Percentiles rank a stretch among this genome's conserved stretches.
These are phyloP conservation scores for Agrotis puta DNA, from an alignment of 2,888 invertebrate species.

Conservation along the genomic window DNA sequence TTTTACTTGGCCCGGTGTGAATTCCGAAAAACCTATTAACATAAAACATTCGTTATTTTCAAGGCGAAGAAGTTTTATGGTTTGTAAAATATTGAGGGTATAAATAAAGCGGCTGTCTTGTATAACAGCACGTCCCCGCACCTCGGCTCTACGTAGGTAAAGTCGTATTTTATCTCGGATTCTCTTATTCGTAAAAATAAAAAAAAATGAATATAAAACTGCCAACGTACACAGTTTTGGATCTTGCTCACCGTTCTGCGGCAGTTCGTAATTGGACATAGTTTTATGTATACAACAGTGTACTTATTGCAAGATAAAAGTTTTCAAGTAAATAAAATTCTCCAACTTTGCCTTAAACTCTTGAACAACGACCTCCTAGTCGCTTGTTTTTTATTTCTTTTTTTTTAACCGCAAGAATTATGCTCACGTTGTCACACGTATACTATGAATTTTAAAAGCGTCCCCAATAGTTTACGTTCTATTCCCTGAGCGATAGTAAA, in stretches of 20 bases:
- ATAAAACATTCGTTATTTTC: constrained; percentile 88
- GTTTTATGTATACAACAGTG: constrained; percentile 29
- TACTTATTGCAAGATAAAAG: constrained; percentile 28
- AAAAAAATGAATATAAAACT: constrained; percentile 84
- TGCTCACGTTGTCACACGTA: constrained; percentile 31
- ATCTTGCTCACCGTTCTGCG: constrained; percentile 45
- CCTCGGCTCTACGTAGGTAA: constrained; percentile 79
- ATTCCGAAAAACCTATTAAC: constrained; percentile 84
- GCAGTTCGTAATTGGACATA: constrained; percentile 58
- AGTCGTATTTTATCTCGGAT: constrained; percentile 88
- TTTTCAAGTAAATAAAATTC: constrained; percentile 15
- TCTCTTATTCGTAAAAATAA: constrained; percentile 84
- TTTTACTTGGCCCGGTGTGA: constrained; percentile 64
- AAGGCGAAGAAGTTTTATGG: constrained; percentile 88
- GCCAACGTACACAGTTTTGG: constrained; percentile 76
- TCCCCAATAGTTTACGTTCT: constrained; percentile 54
- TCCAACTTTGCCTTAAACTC: constrained; percentile 1
- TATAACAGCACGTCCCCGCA: constrained; percentile 87
- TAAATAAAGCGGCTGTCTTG: constrained; percentile 89
- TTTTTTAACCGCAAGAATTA: constrained; percentile 27
- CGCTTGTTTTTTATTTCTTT: constrained; percentile 28
- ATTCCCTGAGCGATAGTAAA: constrained; percentile 46
- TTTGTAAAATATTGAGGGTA: constrained; percentile 90
- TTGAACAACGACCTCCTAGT: constrained; percentile 13
- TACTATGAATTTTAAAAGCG: constrained; percentile 57